Conservation (phyloP, 1,140 invertebrate species). For the Drosophila sp. region DNA sequence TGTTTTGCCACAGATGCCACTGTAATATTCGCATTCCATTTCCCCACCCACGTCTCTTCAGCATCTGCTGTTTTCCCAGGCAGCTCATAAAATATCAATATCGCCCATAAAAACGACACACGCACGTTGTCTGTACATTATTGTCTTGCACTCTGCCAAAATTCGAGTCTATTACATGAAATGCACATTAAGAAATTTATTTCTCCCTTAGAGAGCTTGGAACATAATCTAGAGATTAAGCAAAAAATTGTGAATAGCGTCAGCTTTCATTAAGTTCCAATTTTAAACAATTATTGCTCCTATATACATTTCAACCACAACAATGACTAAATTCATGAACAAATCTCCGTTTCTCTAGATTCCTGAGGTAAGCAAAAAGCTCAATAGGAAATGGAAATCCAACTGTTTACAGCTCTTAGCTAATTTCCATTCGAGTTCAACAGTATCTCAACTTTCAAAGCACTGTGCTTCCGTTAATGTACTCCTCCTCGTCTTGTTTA, state of each 20-base stretch:
- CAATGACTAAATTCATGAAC: too few species aligned
- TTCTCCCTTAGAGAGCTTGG: neutral
- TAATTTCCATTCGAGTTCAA: slow-evolving; percentile 36
- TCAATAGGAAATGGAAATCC: slow-evolving; percentile 10
- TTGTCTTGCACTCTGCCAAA: slow-evolving; percentile 11
- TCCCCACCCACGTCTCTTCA: neutral
- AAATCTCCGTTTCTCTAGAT: neutral
- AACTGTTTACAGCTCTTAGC: slow-evolving; percentile 31
- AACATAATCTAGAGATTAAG: neutral
- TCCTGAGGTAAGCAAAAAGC: neutral
- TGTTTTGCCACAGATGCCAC: slow-evolving; percentile 59
- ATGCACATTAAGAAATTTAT: neutral
- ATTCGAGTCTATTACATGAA: slow-evolving; percentile 14
- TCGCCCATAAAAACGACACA: slow-evolving; percentile 23
- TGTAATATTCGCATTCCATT: slow-evolving; percentile 30
- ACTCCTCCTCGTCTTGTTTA: neutral
- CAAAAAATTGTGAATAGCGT: neutral
- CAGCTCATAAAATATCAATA: slow-evolving; percentile 46
- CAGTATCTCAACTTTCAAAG: slow-evolving; percentile 28
- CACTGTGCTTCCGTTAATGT: neutral
- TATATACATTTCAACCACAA: too few species aligned
- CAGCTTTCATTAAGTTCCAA: too few species aligned
- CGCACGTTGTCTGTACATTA: slow-evolving; percentile 11
- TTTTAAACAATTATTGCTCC: too few species aligned
- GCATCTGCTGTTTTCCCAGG: slow-evolving; percentile 8